Evolutionary conservation across 2,113 vertebrate species (phyloP).

Genomic region (Choloepus hoffmanni): DNA sequence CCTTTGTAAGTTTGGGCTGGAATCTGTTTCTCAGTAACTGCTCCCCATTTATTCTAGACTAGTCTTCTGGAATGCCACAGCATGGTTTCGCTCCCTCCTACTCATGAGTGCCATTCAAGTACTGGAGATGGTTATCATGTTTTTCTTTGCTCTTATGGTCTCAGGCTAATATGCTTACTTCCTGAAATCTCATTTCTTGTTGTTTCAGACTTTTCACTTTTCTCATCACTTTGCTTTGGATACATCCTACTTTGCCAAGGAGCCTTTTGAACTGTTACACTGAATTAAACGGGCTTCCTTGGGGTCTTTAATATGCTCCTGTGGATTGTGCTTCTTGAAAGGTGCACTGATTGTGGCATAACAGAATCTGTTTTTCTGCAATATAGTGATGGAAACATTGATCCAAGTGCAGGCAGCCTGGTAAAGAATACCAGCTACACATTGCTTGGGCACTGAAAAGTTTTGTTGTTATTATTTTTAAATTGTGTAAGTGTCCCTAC

Average conservation of each 20-base stretch:
- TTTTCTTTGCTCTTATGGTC: not conserved
- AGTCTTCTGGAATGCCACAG: not conserved
- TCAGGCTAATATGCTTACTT: not conserved
- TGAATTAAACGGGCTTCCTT: not conserved
- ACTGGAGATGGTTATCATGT: not conserved
- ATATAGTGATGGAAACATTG: not conserved
- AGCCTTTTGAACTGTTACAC: not conserved
- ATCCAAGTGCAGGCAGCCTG: too few relatives aligned
- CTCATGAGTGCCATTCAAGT: not conserved
- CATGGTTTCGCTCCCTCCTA: not conserved
- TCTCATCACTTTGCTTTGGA: not conserved
- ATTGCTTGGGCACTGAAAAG: not conserved
- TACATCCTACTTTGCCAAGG: not conserved
- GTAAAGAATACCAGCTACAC: not conserved
- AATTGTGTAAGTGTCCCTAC: not conserved
- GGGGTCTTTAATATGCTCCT: not conserved
- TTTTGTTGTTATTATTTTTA: not conserved
- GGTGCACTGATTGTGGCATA: accelerated
- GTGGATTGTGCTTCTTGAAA: too few relatives aligned
- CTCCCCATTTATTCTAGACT: not conserved
- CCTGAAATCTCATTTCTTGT: not conserved
- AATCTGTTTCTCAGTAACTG: not conserved
- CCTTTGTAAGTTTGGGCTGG: not conserved
- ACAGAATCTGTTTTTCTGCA: not conserved
- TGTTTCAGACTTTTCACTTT: not conserved